Evolutionary conservation across 2,888 invertebrate species (phyloP), one percentile per base, ranked within the genome.

Genomic region (Saturnia pavonia): DNA sequence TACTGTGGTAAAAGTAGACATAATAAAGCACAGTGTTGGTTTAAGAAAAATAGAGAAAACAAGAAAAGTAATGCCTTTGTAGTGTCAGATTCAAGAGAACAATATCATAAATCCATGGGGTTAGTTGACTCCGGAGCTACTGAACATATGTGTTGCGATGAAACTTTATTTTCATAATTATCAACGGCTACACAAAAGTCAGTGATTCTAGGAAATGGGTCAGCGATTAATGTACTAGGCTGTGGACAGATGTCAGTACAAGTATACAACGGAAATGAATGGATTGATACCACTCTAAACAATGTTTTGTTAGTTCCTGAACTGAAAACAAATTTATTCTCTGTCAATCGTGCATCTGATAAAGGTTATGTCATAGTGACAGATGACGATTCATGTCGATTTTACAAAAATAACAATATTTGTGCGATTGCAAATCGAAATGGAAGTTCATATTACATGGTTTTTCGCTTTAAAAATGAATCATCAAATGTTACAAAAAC

Each of bases 231-330:
- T 74, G 77, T 60, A 0, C 1, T 60, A 0, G 79, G 77, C 0
- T 73, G 40, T 34, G 78, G 78, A 67, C 74, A 78, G 74, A 40
- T 77, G 71, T 74, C 72, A 42, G 51, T 76, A 8, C 69, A 77
- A 65, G 77, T 76, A 0, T 74, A 3, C 7, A 72, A 79, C 22
- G 78, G 79, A 2, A 68, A 1, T 9, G 74, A 76, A 69, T 81
- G 77, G 76, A 72, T 80, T 22, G 67, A 77, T 4, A 78, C 79
- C 1, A 72, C 73, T 57, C 75, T 78, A 70, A 74, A 79, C 34
- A 77, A 78, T 27, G 80, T 81, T 0, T 40, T 80, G 9, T 73
- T 67, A 34, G 78, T 81, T 43, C 78, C 78, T 0, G 75, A 76
- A 63, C 67, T 78, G 34, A 73, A 75, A 60, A 75, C 71, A n/a